phyloP scores from a whole-genome alignment of 2,113 vertebrate genomes.

The Marmota flaviventris region DNA sequence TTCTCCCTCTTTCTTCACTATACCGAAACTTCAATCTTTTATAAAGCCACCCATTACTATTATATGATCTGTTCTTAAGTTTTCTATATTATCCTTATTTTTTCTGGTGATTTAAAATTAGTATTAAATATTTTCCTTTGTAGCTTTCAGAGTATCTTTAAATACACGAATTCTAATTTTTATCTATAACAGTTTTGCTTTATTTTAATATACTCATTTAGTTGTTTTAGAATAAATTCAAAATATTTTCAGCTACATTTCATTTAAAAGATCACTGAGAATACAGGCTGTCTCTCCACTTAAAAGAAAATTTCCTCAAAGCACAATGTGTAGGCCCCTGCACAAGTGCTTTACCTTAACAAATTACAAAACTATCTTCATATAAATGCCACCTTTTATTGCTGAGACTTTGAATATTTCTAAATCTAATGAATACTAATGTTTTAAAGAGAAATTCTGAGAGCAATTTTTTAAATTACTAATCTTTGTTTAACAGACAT shows the following conservation, averaged over 20 bases:
- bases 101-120: constrained; percentile 32
- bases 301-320: neutral
- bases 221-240: neutral
- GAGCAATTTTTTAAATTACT: neutral
- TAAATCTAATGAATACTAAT: neutral
- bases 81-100: neutral
- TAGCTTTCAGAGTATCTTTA: neutral
- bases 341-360: neutral
- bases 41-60: neutral
- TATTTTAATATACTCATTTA: neutral
- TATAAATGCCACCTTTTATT: neutral
- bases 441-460: neutral
- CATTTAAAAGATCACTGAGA: neutral
- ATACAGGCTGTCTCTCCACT: neutral
- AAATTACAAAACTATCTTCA: neutral
- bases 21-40: neutral
- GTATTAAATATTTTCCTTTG: neutral
- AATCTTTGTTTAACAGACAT: neutral
- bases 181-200: neutral
- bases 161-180: constrained; percentile 4
- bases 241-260: neutral
- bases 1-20: neutral
- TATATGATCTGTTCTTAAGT: neutral
- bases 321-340: neutral
- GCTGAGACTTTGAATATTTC: neutral